phyloP scores from a whole-genome alignment of 2,113 vertebrate species.

The Gymnocephalus cernua region DNA sequence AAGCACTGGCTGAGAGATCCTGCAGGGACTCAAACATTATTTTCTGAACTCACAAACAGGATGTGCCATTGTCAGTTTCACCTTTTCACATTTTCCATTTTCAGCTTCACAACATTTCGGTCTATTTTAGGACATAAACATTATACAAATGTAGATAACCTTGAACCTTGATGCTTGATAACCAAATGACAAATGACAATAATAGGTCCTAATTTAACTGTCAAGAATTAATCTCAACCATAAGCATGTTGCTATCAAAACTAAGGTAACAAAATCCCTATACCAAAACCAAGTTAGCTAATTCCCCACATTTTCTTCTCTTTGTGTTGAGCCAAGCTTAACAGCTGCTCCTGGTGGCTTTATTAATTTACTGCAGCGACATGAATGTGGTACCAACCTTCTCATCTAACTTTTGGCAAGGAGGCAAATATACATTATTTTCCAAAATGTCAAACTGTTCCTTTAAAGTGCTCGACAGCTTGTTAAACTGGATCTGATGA shows the following conservation, averaged over 20 bases:
- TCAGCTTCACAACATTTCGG: neutral
- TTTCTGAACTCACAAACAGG: neutral
- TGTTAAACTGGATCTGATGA: neutral
- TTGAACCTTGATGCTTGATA: too few relatives aligned
- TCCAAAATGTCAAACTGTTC: neutral
- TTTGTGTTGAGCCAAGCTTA: neutral
- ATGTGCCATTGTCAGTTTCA: neutral
- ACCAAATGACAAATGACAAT: neutral
- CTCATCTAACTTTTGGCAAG: neutral
- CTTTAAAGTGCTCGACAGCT: neutral
- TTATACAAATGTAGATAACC: too few relatives aligned
- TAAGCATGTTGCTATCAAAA: neutral
- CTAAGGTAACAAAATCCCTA: too few relatives aligned
- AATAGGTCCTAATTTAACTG: neutral
- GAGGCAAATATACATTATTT: too few relatives aligned
- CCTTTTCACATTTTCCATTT: neutral
- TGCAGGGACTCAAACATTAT: slow-evolving; percentile 10
- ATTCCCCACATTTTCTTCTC: neutral
- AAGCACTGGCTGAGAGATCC: slow-evolving; percentile 16
- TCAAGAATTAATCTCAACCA: too few relatives aligned
- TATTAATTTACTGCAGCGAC: neutral
- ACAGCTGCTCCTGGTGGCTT: neutral
- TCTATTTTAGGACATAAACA: neutral
- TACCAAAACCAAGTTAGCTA: neutral
- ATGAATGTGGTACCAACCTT: neutral